Evolutionary conservation across 2,113 vertebrate species (phyloP).

Genomic region (Etheostoma cragini): DNA sequence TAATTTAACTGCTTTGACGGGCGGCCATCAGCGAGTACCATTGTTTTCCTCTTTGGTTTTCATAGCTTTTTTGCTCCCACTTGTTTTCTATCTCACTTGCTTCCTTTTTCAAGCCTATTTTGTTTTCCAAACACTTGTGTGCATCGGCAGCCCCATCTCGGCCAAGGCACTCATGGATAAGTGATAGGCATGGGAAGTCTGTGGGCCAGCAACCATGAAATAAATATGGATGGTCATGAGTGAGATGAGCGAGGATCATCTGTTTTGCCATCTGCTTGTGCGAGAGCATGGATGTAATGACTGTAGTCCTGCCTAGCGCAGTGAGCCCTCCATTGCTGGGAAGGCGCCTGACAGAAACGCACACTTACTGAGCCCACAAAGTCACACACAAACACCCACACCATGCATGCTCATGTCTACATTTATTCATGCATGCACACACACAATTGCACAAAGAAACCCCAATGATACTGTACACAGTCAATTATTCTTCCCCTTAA

Average conservation of each 20-base stretch:
- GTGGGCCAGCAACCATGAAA: slow-evolving; percentile 85
- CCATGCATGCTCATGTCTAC: not conserved
- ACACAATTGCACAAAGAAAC: slow-evolving; percentile 41
- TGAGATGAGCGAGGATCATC: slow-evolving; percentile 86
- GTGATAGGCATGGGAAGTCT: slow-evolving; percentile 79
- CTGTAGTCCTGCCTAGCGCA: slow-evolving; percentile 78
- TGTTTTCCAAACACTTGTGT: slow-evolving; percentile 81
- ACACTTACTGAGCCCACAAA: slow-evolving; percentile 42
- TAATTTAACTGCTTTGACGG: slow-evolving; percentile 82
- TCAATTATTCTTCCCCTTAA: slow-evolving; percentile 43
- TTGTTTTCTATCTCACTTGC: slow-evolving; percentile 61
- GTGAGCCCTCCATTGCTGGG: slow-evolving; percentile 69
- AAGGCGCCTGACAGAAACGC: slow-evolving; percentile 61
- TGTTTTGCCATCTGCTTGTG: slow-evolving; percentile 87
- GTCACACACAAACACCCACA: slow-evolving; percentile 38
- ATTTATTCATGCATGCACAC: not conserved
- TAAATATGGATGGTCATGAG: slow-evolving; percentile 88
- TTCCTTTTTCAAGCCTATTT: slow-evolving; percentile 76
- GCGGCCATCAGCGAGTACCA: slow-evolving; percentile 50
- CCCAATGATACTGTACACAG: slow-evolving; percentile 29
- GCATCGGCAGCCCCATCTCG: slow-evolving; percentile 67
- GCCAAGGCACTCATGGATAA: slow-evolving; percentile 80
- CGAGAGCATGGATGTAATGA: slow-evolving; percentile 79
- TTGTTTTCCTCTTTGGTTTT: slow-evolving; percentile 71
- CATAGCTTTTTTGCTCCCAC: slow-evolving; percentile 56